phyloP scores from a whole-genome alignment of 2,888 invertebrate species.

The Lasioglossum figueresi region DNA sequence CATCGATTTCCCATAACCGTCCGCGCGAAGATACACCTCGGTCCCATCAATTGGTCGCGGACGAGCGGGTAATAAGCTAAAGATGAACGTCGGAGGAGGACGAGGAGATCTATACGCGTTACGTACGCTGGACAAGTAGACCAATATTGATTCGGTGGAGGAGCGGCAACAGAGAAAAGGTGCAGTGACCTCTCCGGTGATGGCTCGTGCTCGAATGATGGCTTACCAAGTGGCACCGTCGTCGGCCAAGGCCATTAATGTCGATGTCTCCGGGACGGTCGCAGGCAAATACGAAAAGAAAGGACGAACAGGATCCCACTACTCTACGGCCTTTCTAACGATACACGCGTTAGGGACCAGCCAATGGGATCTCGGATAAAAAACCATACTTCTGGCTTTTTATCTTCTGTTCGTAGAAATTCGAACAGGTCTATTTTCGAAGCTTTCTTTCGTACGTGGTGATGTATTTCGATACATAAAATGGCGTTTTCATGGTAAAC shows the following conservation, averaged over 20 bases:
- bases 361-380: background rate
- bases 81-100: background rate
- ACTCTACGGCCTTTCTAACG: background rate
- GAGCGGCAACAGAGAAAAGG: constrained; percentile 71
- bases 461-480: no score
- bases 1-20: constrained; percentile 6
- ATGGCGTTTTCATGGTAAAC: no score
- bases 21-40: background rate
- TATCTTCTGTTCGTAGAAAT: background rate
- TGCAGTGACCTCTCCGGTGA: constrained; percentile 79
- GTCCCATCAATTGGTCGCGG: background rate
- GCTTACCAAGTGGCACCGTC: constrained; percentile 69
- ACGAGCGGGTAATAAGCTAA: background rate
- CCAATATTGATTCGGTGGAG: constrained; percentile 54
- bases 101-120: constrained; percentile 20
- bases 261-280: constrained; percentile 50
- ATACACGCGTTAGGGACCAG: background rate
- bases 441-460: background rate
- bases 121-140: constrained; percentile 37
- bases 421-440: background rate
- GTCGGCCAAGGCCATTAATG: constrained; percentile 72
- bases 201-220: constrained; percentile 73
- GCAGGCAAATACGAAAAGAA: constrained; percentile 17
- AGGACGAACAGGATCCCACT: constrained; percentile 10
- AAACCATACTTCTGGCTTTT: background rate